Base-by-base conservation (phyloP, 2,797 vertebrate species). In the Avahi laniger region DNA sequence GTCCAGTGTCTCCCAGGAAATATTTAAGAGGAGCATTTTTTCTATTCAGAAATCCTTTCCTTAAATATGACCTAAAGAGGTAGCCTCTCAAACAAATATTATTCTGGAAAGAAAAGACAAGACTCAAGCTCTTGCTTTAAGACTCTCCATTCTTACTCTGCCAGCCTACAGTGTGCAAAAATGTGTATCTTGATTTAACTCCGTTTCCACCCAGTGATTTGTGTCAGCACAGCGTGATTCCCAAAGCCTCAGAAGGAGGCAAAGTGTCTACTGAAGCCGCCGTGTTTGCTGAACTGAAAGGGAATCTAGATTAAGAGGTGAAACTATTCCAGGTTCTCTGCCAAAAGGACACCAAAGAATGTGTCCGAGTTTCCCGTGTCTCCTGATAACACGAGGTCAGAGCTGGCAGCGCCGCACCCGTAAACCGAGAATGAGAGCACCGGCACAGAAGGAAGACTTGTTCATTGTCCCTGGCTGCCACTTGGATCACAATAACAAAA, bases 381-480 rank as follows among this genome's bases (percentile, higher is more conserved):
- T 97, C 85, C 97, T 97, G 95, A 96, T 41, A 54, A 76, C 12
- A 18, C 9, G 15, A 35, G 79, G 67, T 2, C 4, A 59, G 5
- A 1, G 48, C 28, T 67, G 86, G 86, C 43, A 89, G 26, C 6
- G 4, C 61, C 0, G 0, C 54, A 79, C 59, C 26, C 57, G 65
- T 41, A 94, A 96, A 84, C 95, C 65, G 80, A 97, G 89, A 96
- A 79, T 14, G 87, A 11, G 78, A 87, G 86, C 81, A 3, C 41
- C 83, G 28, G 50, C 93, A 61, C 89, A 93, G 93, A 59, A 26
- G 95, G 50, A 17, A 46, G 76, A 52, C 83, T 11, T 11, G 91
- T 35, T 15, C 50, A 0, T 52, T 78, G 41, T 79, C 89, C 4
- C 86, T 80, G 20, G 38, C 33, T n/a, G 79, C 70, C 87, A 4